phyloP scores from a whole-genome alignment of 2,888 invertebrate genomes.

The Netelia fuscicornis region DNA sequence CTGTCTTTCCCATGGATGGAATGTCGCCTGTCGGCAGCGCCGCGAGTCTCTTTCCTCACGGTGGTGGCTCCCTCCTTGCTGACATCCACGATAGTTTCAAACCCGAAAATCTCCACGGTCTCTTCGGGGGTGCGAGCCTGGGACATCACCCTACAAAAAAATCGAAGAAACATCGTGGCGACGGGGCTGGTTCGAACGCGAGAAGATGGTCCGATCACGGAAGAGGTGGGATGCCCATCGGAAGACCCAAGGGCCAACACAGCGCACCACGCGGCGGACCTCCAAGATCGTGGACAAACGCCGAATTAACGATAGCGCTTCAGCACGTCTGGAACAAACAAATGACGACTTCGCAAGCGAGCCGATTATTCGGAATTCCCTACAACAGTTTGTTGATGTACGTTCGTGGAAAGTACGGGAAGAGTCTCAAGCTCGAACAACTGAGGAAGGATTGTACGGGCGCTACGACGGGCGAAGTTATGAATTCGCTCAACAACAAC shows the following conservation, averaged over 20 bases:
- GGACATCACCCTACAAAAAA: slow-evolving; percentile 77
- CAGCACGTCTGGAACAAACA: slow-evolving; percentile 98
- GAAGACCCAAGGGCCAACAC: slow-evolving; percentile 95
- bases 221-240: slow-evolving; percentile 86
- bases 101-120: slow-evolving; percentile 80
- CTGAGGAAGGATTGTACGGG: slow-evolving; percentile 95
- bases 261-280: slow-evolving; percentile 96
- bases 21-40: slow-evolving; percentile 76
- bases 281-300: slow-evolving; percentile 96
- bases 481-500: slow-evolving; percentile 86
- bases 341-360: slow-evolving; percentile 97
- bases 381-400: slow-evolving; percentile 97
- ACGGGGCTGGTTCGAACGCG: slow-evolving; percentile 69
- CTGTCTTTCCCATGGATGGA: slow-evolving; percentile 80
- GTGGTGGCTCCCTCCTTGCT: slow-evolving; percentile 77
- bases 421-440: slow-evolving; percentile 95
- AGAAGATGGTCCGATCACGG: slow-evolving; percentile 82
- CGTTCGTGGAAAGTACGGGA: slow-evolving; percentile 96
- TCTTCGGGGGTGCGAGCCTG: slow-evolving; percentile 76
- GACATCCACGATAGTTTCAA: slow-evolving; percentile 83
- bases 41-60: slow-evolving; percentile 79
- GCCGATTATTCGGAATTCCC: slow-evolving; percentile 96
- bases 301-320: slow-evolving; percentile 94
- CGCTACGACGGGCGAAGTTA: slow-evolving; percentile 90
- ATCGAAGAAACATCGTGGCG: slow-evolving; percentile 79